These are phyloP conservation scores for Syngnathus floridae DNA, from an alignment of 2,113 vertebrate species.

Conservation along the genomic window DNA sequence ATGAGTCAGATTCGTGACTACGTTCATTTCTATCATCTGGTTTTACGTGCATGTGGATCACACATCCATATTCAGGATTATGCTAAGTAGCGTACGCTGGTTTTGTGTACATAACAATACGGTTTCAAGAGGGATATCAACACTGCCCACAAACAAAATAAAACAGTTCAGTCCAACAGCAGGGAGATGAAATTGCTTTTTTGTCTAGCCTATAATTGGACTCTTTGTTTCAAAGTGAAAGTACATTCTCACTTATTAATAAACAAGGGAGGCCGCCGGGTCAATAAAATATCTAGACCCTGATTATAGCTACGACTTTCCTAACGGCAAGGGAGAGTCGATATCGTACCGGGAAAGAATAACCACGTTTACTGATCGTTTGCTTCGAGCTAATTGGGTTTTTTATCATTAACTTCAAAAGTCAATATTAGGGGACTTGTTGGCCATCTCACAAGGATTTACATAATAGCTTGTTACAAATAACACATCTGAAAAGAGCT, in stretches of 20 bases:
- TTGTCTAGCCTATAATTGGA: slow-evolving; percentile 1
- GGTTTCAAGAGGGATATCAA: neutral
- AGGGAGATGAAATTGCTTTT: neutral
- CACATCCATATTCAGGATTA: neutral
- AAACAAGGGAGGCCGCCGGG: neutral
- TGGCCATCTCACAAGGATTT: neutral
- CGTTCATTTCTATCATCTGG: neutral
- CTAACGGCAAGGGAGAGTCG: neutral
- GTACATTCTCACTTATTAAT: neutral
- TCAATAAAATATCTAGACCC: neutral
- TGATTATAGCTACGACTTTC: neutral
- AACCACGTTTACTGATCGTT: neutral
- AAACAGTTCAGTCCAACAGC: neutral
- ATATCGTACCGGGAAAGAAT: neutral
- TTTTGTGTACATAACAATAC: neutral
- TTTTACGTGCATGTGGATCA: neutral
- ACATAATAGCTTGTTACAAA: neutral
- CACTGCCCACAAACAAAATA: neutral
- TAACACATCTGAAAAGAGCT: neutral
- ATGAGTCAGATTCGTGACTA: neutral
- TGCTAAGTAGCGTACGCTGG: neutral
- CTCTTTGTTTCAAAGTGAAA: neutral
- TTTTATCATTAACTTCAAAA: neutral
- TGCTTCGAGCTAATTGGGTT: neutral
- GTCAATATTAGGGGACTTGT: neutral